Evolutionary conservation across 2,113 vertebrate species (phyloP).

Genomic region (Aramus guarauna): DNA sequence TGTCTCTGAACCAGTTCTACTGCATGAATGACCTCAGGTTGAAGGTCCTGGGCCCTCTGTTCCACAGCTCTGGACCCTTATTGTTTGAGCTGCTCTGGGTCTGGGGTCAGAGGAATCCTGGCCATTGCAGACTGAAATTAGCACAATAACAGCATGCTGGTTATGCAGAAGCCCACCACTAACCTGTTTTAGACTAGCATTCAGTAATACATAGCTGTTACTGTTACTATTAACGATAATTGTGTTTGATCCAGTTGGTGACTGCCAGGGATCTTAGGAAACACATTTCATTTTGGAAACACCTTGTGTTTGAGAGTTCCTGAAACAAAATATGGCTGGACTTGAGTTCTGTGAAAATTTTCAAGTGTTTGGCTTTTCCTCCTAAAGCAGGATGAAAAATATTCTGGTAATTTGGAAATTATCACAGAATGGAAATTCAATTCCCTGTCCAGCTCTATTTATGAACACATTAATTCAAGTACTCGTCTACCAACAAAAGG

Average conservation of each 20-base stretch:
- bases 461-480: conserved; percentile 3
- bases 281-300: conserved; percentile 29
- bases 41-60: not conserved
- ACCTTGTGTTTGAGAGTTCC: conserved; percentile 29
- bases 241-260: not conserved
- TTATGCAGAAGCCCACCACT: not conserved
- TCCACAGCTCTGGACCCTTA: not conserved
- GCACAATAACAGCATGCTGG: not conserved
- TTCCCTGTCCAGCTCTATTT: not conserved
- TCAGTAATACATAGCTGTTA: not conserved
- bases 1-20: not conserved
- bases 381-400: conserved; percentile 4
- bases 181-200: not conserved
- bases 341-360: conserved; percentile 36
- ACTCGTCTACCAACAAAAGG: not conserved
- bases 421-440: conserved; percentile 46
- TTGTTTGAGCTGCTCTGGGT: not conserved
- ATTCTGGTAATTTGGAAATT: conserved; percentile 50
- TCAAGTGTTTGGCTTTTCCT: conserved; percentile 26
- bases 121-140: not conserved
- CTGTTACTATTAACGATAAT: not conserved
- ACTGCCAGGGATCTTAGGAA: conserved; percentile 11
- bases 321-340: conserved; percentile 38
- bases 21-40: not conserved
- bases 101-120: not conserved